Conservation (phyloP, 2,888 invertebrate genomes). For the Thymelicus lineola region DNA sequence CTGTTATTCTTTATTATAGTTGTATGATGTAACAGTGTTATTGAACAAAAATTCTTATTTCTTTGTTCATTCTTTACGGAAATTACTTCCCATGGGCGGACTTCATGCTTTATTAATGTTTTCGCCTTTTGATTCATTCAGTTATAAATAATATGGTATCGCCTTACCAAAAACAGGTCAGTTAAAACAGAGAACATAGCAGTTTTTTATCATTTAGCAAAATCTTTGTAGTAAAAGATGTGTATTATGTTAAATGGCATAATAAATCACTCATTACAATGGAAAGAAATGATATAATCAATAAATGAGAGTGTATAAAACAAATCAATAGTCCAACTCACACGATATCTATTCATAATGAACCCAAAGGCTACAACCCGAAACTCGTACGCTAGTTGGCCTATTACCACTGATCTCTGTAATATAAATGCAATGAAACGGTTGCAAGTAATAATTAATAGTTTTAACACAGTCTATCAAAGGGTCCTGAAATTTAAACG, state of each 20-base stretch:
- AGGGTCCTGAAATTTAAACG: too few species aligned
- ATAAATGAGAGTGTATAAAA: conserved; percentile 23
- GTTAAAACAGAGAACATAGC: neutral
- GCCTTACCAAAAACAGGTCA: neutral
- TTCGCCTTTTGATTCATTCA: neutral
- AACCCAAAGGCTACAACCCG: conserved; percentile 30
- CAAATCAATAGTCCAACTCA: conserved; percentile 40
- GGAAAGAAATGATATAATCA: neutral
- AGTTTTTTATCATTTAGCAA: neutral
- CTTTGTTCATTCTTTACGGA: too few species aligned
- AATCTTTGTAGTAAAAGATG: neutral
- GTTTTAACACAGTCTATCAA: too few species aligned
- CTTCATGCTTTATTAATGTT: neutral
- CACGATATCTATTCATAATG: conserved; percentile 28
- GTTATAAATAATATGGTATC: neutral
- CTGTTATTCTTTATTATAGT: too few species aligned
- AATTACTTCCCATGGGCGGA: too few species aligned
- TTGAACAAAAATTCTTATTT: too few species aligned
- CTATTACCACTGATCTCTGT: conserved; percentile 1
- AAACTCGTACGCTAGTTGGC: conserved; percentile 35
- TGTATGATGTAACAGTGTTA: too few species aligned
- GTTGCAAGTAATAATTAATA: too few species aligned
- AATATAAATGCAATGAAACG: neutral
- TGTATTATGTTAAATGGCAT: conserved; percentile 38
- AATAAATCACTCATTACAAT: conserved; percentile 26